phyloP scores from a whole-genome alignment of 1,140 invertebrate genomes.

The Lerema accius region DNA sequence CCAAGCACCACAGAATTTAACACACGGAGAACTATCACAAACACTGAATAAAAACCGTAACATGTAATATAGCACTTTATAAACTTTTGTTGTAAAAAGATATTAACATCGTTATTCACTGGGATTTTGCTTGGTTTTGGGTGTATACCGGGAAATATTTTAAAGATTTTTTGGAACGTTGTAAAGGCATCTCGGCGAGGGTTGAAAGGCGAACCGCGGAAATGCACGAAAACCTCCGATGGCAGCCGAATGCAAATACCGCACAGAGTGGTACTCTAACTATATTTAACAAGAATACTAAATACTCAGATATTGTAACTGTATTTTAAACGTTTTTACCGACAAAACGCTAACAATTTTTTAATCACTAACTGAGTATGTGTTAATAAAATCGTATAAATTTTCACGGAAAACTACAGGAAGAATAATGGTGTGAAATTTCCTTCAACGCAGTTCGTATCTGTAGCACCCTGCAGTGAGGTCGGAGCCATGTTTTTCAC shows the following conservation, averaged over 20 bases:
- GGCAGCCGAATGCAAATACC: slow-evolving; percentile 67
- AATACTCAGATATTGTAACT: not conserved
- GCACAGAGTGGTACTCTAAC: slow-evolving; percentile 54
- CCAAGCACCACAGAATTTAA: slow-evolving; percentile 39
- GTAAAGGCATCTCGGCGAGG: slow-evolving; percentile 72
- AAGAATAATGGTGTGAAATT: slow-evolving; percentile 16
- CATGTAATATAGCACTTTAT: slow-evolving; percentile 29
- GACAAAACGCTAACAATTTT: not conserved
- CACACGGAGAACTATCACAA: slow-evolving; percentile 64
- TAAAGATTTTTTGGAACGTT: slow-evolving; percentile 72
- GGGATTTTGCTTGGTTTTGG: slow-evolving; percentile 44
- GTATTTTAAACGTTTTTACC: not conserved
- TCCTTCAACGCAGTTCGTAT: slow-evolving; percentile 43
- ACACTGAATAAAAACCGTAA: slow-evolving; percentile 50
- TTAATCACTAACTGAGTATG: not conserved
- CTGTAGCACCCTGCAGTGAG: slow-evolving; percentile 71
- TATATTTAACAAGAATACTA: not conserved
- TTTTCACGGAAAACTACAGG: not conserved
- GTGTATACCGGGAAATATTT: slow-evolving; percentile 56
- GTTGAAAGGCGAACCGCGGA: slow-evolving; percentile 71
- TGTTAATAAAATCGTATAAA: not conserved
- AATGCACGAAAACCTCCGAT: slow-evolving; percentile 67
- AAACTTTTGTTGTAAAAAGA: slow-evolving; percentile 32
- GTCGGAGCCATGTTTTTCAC: slow-evolving; percentile 73
- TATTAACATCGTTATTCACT: slow-evolving; percentile 48